Base-by-base conservation (phyloP, 2,113 vertebrate species). In the Lepisosteus oculatus region DNA sequence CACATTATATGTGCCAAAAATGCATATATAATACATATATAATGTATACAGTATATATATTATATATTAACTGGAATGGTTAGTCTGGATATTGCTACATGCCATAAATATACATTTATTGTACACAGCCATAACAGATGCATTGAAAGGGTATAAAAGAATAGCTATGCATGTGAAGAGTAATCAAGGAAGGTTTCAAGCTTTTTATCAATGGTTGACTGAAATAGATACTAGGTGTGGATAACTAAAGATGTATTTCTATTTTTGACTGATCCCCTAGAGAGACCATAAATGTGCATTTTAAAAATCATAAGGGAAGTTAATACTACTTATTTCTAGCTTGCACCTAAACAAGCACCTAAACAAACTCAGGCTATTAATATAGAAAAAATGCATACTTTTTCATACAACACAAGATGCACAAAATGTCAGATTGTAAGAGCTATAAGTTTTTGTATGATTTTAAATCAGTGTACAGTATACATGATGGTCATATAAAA, bases 121-220 rank as follows among this genome's bases (percentile, higher is more conserved):
- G 51, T 29, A 15, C 51, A 56, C 3, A 59, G 69, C 68, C 61
- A 43, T 68, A 69, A 69, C 69, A 72, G 74, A 74, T 72, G 70
- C 61, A 55, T 55, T 43, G 56, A 72, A 57, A 77, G 76, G 47
- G 70, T 43, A 29, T 54, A 63, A 64, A 66, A 74, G 69, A 72
- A 74, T 76, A 76, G 75, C 69, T 44, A 51, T 8, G 62, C 63
- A 57, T 74, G 76, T 72, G 72, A 69, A 65, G 67, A 75, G 62
- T 61, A 72, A 69, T 44, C 56, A 66, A 56, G 65, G 63, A 59
- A 71, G 55, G 67, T 63, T 61, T 68, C 15, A 15, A 51, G 12
- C n/a, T 44, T 65, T 77, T 68, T 55, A 67, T 80, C 63, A 64
- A 7, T 8, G 12, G 1, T 61, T 62, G 61, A 43, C 68, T 13